Percentiles rank a stretch among this genome's conserved stretches.
Conservation (phyloP, 2,113 vertebrate species). For the Jacana jacana region DNA sequence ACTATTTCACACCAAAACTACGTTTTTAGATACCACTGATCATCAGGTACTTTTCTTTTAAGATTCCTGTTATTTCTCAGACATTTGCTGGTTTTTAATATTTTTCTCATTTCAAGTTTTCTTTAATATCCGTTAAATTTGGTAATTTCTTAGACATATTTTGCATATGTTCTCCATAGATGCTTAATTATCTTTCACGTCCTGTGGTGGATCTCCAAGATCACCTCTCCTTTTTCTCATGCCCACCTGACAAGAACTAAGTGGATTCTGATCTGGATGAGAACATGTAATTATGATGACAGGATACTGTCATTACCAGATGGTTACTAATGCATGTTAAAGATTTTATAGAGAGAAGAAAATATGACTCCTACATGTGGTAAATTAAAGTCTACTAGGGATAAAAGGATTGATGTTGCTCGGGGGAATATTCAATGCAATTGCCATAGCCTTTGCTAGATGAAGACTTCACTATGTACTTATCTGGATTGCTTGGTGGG, state of each 20-base stretch:
- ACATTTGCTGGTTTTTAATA: background rate
- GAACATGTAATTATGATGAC: background rate
- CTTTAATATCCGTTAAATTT: background rate
- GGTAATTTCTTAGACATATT: background rate
- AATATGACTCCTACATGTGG: background rate
- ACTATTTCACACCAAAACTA: background rate
- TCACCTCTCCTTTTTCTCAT: background rate
- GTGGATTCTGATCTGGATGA: background rate
- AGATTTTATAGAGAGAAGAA: background rate
- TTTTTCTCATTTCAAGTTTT: background rate
- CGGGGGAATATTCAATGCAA: background rate
- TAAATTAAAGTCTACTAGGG: background rate
- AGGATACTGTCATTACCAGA: background rate
- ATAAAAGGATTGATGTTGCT: background rate
- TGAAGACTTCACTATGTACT: background rate
- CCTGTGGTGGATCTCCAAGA: background rate
- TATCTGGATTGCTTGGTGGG: background rate
- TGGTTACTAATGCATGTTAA: background rate
- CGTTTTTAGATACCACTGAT: background rate
- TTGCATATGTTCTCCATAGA: background rate
- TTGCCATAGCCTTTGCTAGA: background rate
- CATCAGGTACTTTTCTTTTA: background rate
- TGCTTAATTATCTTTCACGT: background rate
- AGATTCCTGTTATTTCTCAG: background rate
- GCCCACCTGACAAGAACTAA: background rate